These are phyloP conservation scores for Drosophila koepferae DNA, from an alignment of 2,888 invertebrate genomes.

Conservation along the genomic window DNA sequence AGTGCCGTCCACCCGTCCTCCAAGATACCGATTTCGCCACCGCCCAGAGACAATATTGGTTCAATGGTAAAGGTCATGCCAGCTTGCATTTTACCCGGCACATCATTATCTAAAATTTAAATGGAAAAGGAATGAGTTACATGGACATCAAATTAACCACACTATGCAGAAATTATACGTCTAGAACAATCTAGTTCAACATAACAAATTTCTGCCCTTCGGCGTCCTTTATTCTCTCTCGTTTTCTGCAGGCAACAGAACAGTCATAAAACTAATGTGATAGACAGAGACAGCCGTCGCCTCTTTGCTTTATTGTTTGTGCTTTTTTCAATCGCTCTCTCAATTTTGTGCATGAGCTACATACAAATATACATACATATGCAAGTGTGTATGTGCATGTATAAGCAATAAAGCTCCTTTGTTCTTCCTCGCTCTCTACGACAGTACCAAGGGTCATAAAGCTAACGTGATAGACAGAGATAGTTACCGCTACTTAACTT, in stretches of 20 bases:
- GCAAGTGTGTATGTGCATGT: too few species aligned
- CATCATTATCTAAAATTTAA: conserved; percentile 87
- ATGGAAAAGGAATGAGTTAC: background rate
- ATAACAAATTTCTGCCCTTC: background rate
- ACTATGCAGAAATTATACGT: background rate
- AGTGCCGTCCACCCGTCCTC: conserved; percentile 97
- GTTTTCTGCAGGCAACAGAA: background rate
- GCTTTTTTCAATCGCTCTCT: background rate
- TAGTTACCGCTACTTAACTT: background rate
- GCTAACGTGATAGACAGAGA: background rate
- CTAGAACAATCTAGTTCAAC: background rate
- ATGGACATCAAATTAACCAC: background rate
- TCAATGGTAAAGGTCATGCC: conserved; percentile 99
- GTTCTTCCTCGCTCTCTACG: background rate
- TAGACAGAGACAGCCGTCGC: background rate
- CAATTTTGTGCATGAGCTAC: too few species aligned
- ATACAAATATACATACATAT: too few species aligned
- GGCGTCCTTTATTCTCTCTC: background rate
- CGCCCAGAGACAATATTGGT: conserved; percentile 93
- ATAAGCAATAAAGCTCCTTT: background rate
- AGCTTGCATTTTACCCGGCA: conserved; percentile 90
- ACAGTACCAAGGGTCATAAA: background rate
- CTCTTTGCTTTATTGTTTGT: background rate
- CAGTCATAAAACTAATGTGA: background rate
- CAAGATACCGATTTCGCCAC: conserved; percentile 88